phyloP scores from a whole-genome alignment of 2,888 invertebrate genomes.

The Linnaemya vulpina region DNA sequence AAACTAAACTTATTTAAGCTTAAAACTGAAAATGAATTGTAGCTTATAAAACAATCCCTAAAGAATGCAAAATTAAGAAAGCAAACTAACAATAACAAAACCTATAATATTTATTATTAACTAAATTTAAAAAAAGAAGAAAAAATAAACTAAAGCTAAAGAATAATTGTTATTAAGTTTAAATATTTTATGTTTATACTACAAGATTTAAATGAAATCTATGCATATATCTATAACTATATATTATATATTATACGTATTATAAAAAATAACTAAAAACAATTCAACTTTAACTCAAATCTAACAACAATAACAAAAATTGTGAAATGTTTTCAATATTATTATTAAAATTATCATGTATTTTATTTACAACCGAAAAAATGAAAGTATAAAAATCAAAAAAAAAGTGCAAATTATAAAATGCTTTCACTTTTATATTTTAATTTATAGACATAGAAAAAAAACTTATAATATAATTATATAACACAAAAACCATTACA shows the following conservation, averaged over 20 bases:
- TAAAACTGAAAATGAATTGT: constrained; percentile 27
- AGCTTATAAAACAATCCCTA: constrained; percentile 46
- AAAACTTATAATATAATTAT: constrained; percentile 42
- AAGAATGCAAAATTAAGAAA: constrained; percentile 21
- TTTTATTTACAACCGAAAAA: constrained; percentile 52
- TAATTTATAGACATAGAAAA: constrained; percentile 23
- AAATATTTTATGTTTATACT: constrained; percentile 63
- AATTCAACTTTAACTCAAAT: constrained; percentile 49
- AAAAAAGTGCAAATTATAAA: constrained; percentile 73
- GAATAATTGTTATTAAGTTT: constrained; percentile 70
- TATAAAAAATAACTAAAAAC: constrained; percentile 25
- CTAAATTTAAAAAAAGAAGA: constrained; percentile 13
- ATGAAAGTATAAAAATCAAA: constrained; percentile 70
- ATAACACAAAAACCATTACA: constrained; percentile 39
- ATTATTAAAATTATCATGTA: constrained; percentile 31
- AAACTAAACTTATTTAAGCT: constrained; percentile 57
- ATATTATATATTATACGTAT: constrained; percentile 24
- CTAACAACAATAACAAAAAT: constrained; percentile 18
- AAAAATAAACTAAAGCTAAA: constrained; percentile 46
- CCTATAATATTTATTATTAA: constrained; percentile 38
- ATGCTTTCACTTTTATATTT: constrained; percentile 64
- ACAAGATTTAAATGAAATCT: constrained; percentile 39
- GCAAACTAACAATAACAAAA: constrained; percentile 24
- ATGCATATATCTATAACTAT: constrained; percentile 1
- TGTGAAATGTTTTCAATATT: constrained; percentile 61